A percentile compares a stretch with the other conserved stretches of the same genome.
These are phyloP conservation scores for Caenorhabditis sinica DNA, from an alignment of 2,888 invertebrate genomes.

Conservation along the genomic window DNA sequence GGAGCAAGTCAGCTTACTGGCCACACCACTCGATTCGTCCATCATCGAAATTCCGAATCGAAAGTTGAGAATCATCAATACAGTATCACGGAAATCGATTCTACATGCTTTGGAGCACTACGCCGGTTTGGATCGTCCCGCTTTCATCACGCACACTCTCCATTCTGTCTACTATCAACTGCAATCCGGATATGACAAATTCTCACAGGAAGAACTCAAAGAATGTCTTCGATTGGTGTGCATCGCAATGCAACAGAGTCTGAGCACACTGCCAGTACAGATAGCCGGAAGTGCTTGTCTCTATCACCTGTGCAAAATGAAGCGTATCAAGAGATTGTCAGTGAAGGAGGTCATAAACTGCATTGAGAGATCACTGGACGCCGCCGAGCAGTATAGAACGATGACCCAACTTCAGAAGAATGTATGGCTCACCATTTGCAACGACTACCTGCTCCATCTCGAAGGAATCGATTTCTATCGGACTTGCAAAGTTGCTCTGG, in stretches of 20 bases:
- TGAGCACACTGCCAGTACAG: slow-evolving; percentile 71
- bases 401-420: slow-evolving; percentile 77
- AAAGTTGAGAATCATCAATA: slow-evolving; percentile 65
- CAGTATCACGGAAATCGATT: slow-evolving; percentile 64
- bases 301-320: slow-evolving; percentile 79
- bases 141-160: slow-evolving; percentile 74
- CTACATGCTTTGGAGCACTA: slow-evolving; percentile 69
- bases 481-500: slow-evolving; percentile 89
- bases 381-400: slow-evolving; percentile 70
- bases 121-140: slow-evolving; percentile 68
- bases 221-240: slow-evolving; percentile 72
- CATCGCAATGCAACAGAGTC: slow-evolving; percentile 71
- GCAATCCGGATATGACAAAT: slow-evolving; percentile 74
- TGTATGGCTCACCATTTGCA: slow-evolving; percentile 88
- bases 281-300: slow-evolving; percentile 78
- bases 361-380: slow-evolving; percentile 75
- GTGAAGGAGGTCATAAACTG: slow-evolving; percentile 68
- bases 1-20: slow-evolving; percentile 68
- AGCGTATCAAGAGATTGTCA: slow-evolving; percentile 70
- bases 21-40: slow-evolving; percentile 71
- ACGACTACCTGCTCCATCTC: slow-evolving; percentile 89
- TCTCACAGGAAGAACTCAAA: slow-evolving; percentile 67
- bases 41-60: slow-evolving; percentile 35
- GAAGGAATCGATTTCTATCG: slow-evolving; percentile 86
- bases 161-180: slow-evolving; percentile 74